phyloP scores from a whole-genome alignment of 2,797 vertebrate genomes.

The Lemur catta region DNA sequence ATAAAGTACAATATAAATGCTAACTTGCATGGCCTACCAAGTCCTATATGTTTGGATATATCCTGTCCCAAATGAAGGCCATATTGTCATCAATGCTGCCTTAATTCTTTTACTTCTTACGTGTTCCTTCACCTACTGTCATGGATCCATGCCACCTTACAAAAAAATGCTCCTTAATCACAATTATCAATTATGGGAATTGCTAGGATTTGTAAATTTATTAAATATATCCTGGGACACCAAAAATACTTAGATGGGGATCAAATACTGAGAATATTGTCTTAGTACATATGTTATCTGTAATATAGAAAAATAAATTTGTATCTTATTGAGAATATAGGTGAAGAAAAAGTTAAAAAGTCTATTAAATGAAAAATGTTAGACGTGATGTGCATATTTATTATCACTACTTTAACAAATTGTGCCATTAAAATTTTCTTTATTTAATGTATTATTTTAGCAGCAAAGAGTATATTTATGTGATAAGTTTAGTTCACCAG shows the following conservation, averaged over 20 bases:
- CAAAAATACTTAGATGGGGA: background rate
- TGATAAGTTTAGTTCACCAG: background rate
- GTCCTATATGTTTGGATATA: background rate
- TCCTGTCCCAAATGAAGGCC: background rate
- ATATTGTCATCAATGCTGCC: background rate
- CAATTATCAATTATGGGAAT: background rate
- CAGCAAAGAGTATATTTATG: background rate
- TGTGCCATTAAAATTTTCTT: background rate
- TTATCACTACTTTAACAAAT: background rate
- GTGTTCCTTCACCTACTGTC: background rate
- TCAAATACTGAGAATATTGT: background rate
- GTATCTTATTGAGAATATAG: background rate
- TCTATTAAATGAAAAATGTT: background rate
- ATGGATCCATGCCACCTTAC: background rate
- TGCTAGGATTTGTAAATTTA: background rate
- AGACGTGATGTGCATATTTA: background rate
- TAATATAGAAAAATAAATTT: background rate
- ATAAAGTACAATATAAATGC: background rate
- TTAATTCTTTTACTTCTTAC: background rate
- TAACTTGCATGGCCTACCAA: background rate
- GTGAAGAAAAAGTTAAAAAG: background rate
- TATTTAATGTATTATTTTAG: background rate
- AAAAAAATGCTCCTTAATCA: constrained; percentile 2
- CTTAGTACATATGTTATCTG: background rate
- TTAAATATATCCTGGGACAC: background rate